Percentiles rank a stretch among this genome's conserved stretches.
Evolutionary conservation across 1,140 invertebrate genomes (phyloP).

Genomic region (Anthonomus grandis): DNA sequence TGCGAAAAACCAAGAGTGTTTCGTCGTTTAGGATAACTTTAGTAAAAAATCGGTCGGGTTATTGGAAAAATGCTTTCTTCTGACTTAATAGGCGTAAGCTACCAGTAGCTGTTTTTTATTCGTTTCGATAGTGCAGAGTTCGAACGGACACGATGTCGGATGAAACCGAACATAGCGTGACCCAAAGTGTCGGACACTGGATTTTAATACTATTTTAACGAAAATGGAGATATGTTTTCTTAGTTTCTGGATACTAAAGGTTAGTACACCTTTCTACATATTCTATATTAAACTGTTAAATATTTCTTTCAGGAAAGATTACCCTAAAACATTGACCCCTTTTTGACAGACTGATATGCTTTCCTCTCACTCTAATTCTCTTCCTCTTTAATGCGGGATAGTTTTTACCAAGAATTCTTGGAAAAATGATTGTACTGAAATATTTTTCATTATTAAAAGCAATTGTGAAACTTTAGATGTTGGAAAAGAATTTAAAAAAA

Average conservation of each 20-base stretch:
- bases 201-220: constrained; percentile 23
- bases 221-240: constrained; percentile 27
- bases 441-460: not conserved
- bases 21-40: constrained; percentile 1
- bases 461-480: too few relatives aligned
- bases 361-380: too few relatives aligned
- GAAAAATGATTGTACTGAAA: not conserved
- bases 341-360: constrained; percentile 9
- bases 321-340: constrained; percentile 14
- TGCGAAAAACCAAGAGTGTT: constrained; percentile 19
- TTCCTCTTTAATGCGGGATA: constrained; percentile 5
- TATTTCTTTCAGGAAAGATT: too few relatives aligned
- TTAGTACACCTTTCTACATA: too few relatives aligned
- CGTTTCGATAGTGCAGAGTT: constrained; percentile 8
- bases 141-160: constrained; percentile 12
- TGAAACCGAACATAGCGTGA: constrained; percentile 12
- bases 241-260: constrained; percentile 22
- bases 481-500: too few relatives aligned
- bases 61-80: constrained; percentile 2
- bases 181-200: constrained; percentile 13
- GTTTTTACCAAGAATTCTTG: constrained; percentile 14
- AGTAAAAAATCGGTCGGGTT: not conserved
- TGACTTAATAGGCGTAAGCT: not conserved
- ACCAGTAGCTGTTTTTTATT: not conserved
- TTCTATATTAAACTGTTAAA: too few relatives aligned